A percentile compares a stretch with the other conserved stretches of the same genome.
Evolutionary conservation across 2,888 invertebrate genomes (phyloP).

Genomic region (Allolobophora icterica): DNA sequence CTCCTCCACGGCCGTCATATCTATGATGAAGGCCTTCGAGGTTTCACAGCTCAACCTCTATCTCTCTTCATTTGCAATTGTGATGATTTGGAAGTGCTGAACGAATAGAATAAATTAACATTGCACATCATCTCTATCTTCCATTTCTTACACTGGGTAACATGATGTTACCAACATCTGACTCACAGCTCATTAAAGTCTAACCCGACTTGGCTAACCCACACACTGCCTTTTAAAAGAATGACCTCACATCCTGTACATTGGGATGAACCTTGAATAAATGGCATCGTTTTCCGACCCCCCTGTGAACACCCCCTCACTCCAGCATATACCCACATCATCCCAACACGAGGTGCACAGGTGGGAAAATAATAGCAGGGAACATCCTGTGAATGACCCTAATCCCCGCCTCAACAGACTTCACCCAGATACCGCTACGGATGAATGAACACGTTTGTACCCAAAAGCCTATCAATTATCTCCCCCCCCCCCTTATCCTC

Average conservation of each 20-base stretch:
- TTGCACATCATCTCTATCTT: neutral
- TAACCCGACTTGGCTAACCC: neutral
- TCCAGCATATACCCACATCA: neutral
- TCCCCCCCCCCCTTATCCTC: neutral
- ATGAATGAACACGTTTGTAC: neutral
- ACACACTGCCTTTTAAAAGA: neutral
- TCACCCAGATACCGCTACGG: neutral
- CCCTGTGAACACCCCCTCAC: neutral
- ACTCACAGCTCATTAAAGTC: neutral
- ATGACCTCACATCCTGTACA: constrained; percentile 1
- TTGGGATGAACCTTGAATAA: neutral
- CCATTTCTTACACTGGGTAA: neutral
- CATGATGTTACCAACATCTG: too few relatives aligned
- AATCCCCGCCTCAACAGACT: neutral
- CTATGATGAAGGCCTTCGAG: neutral
- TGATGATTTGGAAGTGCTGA: neutral
- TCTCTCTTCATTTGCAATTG: neutral
- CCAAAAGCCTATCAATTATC: neutral
- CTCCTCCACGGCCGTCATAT: neutral
- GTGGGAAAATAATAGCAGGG: neutral
- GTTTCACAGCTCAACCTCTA: neutral
- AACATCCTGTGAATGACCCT: neutral
- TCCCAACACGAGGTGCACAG: neutral
- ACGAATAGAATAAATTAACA: neutral
- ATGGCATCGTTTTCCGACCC: neutral